These are phyloP conservation scores for Tokudaia tokunoshimensis DNA, from an alignment of 2,797 vertebrate genomes.

Conservation along the genomic window DNA sequence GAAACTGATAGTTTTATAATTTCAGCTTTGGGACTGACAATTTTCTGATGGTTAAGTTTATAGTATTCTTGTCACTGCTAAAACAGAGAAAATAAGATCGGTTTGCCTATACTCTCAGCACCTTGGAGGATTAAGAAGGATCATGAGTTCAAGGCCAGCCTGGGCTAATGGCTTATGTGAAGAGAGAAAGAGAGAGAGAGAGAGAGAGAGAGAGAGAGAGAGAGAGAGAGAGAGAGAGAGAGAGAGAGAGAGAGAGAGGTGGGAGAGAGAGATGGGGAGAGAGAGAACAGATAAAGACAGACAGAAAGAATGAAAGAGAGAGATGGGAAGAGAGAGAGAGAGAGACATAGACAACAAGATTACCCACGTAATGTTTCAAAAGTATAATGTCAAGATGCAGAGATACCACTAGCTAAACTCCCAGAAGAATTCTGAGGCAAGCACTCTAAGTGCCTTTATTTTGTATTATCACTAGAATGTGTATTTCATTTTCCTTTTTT, in stretches of 20 bases:
- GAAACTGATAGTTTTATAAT: constrained; percentile 2
- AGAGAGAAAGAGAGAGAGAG: neutral
- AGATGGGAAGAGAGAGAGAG: neutral
- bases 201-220: neutral
- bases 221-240: neutral
- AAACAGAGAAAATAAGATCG: neutral
- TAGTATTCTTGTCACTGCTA: neutral
- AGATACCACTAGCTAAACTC: neutral
- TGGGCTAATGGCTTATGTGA: neutral
- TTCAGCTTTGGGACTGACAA: neutral
- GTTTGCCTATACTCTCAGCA: neutral
- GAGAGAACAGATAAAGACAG: neutral
- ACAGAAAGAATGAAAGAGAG: too few relatives aligned
- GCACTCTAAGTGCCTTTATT: neutral
- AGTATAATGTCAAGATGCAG: neutral
- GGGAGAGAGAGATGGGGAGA: too few relatives aligned
- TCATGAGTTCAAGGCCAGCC: neutral
- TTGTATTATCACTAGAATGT: neutral
- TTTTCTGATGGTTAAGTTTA: constrained; percentile 5
- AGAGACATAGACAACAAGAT: too few relatives aligned
- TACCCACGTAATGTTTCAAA: neutral
- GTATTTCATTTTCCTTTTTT: neutral
- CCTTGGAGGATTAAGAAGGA: neutral
- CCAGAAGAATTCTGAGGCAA: neutral
- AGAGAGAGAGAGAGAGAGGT: neutral